Conservation (phyloP, 2,797 vertebrate genomes). For the Tragelaphus oryx region DNA sequence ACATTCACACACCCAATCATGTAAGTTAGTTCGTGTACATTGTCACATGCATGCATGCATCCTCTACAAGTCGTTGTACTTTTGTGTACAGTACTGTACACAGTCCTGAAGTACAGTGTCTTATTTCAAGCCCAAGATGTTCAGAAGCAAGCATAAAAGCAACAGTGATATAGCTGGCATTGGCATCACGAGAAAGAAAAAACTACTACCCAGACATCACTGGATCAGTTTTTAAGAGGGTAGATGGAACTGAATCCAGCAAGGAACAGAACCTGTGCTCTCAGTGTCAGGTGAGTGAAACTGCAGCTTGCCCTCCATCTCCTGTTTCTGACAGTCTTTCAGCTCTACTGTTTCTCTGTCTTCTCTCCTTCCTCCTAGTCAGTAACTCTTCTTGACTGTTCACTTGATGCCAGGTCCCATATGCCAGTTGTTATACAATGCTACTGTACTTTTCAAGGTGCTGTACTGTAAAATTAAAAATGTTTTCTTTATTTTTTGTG, state of each 20-base stretch:
- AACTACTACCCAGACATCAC: not conserved
- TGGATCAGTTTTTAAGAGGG: not conserved
- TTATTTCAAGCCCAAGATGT: not conserved
- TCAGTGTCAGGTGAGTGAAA: not conserved
- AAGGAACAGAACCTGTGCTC: not conserved
- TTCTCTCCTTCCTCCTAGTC: not conserved
- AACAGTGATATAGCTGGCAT: not conserved
- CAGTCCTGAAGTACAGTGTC: not conserved
- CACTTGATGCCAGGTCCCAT: not conserved
- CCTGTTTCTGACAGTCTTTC: not conserved
- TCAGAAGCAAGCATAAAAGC: not conserved
- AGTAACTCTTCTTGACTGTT: not conserved
- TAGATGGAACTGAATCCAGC: not conserved
- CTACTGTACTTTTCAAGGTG: not conserved
- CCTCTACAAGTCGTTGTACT: fast-evolving
- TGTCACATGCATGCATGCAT: not conserved
- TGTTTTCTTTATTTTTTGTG: not conserved
- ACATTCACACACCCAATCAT: not conserved
- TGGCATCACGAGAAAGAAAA: not conserved
- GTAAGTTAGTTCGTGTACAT: not conserved
- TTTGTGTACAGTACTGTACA: not conserved
- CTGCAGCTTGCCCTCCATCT: not conserved
- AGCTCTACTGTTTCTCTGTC: not conserved
- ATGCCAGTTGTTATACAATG: not conserved
- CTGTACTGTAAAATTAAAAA: not conserved